phyloP scores from a whole-genome alignment of 2,888 invertebrate genomes.

The Calameuta idolon region DNA sequence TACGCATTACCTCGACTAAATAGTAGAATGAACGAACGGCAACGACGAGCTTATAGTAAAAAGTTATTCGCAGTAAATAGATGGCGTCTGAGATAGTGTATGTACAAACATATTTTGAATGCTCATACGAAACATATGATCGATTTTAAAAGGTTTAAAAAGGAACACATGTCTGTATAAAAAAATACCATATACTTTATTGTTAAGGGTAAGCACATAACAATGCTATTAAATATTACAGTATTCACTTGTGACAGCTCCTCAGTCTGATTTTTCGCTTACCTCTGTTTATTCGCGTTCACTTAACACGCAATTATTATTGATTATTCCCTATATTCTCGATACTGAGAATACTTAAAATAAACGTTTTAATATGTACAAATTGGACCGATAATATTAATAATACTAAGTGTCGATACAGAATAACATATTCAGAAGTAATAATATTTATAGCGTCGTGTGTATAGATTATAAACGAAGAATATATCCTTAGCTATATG shows the following conservation, averaged over 20 bases:
- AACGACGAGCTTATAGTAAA: not conserved
- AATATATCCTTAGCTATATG: conserved; percentile 25
- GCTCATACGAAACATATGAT: not conserved
- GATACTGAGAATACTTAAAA: conserved; percentile 25
- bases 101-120: not conserved
- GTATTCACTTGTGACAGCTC: conserved; percentile 34
- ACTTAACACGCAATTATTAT: conserved; percentile 15
- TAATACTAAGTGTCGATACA: conserved; percentile 29
- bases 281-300: conserved; percentile 10
- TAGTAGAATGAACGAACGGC: not conserved
- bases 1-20: not conserved
- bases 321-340: conserved; percentile 10
- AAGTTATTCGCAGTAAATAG: not conserved
- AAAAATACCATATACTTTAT: conserved; percentile 51
- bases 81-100: not conserved
- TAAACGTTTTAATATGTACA: conserved; percentile 26
- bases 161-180: not conserved
- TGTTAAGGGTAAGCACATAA: conserved; percentile 45
- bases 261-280: conserved; percentile 42
- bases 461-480: conserved; percentile 18
- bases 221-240: conserved; percentile 37
- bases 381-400: conserved; percentile 19
- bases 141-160: not conserved
- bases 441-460: conserved; percentile 24
- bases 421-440: conserved; percentile 23